phyloP scores from a whole-genome alignment of 2,888 invertebrate species.

The Pelosia muscerda region DNA sequence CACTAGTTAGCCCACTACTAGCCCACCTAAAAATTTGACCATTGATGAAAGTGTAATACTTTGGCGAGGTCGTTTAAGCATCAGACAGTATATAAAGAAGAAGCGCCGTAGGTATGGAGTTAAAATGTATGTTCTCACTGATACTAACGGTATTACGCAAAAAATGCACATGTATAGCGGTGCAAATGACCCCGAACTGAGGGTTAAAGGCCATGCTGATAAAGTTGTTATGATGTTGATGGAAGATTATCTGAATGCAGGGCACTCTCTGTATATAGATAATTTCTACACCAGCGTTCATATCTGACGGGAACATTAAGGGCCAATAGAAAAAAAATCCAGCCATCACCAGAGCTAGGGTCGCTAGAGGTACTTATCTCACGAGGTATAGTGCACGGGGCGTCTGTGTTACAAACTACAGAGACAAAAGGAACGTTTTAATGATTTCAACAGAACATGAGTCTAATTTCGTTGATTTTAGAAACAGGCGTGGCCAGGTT shows the following conservation, averaged over 20 bases:
- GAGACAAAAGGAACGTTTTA: slow-evolving; percentile 22
- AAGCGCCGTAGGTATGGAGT: too few species aligned
- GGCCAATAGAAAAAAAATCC: too few species aligned
- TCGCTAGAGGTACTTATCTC: too few species aligned
- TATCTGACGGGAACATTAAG: too few species aligned
- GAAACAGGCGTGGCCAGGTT: too few species aligned
- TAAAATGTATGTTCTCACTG: too few species aligned
- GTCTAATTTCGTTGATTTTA: slow-evolving; percentile 1
- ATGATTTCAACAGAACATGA: slow-evolving; percentile 26
- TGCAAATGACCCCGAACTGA: slow-evolving; percentile 16
- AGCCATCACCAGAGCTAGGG: too few species aligned
- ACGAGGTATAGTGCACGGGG: too few species aligned
- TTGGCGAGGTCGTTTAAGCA: slow-evolving; percentile 11
- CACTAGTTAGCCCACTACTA: slow-evolving; percentile 8
- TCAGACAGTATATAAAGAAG: slow-evolving; percentile 16
- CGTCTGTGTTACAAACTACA: slow-evolving; percentile 20
- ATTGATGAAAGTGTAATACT: slow-evolving; percentile 16
- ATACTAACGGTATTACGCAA: too few species aligned
- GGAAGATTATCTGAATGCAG: slow-evolving; percentile 27
- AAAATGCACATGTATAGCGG: too few species aligned
- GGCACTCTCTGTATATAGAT: slow-evolving; percentile 32
- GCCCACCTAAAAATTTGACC: slow-evolving; percentile 12
- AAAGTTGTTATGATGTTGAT: slow-evolving; percentile 35
- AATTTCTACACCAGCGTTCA: slow-evolving; percentile 32
- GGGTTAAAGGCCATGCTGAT: slow-evolving; percentile 27